phyloP scores from a whole-genome alignment of 2,888 invertebrate genomes.

The Cephonodes hylas region DNA sequence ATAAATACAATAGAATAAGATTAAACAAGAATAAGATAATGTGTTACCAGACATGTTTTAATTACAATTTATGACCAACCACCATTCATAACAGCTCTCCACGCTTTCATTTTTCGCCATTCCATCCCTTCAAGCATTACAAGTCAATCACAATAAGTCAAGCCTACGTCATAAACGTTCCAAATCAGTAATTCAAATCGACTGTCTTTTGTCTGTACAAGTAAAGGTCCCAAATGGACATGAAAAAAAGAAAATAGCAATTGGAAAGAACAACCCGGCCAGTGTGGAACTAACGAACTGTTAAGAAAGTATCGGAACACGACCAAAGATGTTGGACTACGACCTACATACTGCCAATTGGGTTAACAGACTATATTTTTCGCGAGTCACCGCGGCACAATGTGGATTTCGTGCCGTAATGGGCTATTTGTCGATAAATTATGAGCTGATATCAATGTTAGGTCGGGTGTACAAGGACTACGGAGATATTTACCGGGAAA shows the following conservation, averaged over 20 bases:
- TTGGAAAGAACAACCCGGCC: background rate
- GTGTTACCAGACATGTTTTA: no score
- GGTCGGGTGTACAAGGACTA: background rate
- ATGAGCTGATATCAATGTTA: constrained; percentile 13
- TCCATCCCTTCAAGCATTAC: no score
- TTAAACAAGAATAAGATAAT: no score
- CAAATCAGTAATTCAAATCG: background rate
- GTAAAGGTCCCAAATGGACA: background rate
- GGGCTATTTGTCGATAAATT: constrained; percentile 18
- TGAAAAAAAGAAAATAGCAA: background rate
- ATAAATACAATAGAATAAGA: no score
- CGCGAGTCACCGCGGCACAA: constrained; percentile 29
- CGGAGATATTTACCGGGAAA: background rate
- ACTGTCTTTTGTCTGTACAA: background rate
- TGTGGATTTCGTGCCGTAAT: constrained; percentile 14
- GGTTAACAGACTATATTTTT: constrained; percentile 61
- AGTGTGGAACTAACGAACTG: background rate
- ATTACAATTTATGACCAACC: no score
- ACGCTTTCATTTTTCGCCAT: no score
- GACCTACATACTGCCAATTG: constrained; percentile 39
- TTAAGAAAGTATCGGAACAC: constrained; percentile 8
- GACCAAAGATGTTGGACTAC: constrained; percentile 15
- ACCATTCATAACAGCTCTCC: no score
- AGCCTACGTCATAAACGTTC: no score
- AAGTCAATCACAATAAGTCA: no score